A percentile compares a stretch with the other conserved stretches of the same genome.
Conservation (phyloP, 2,888 invertebrate genomes). For the Ennomos erosarius region DNA sequence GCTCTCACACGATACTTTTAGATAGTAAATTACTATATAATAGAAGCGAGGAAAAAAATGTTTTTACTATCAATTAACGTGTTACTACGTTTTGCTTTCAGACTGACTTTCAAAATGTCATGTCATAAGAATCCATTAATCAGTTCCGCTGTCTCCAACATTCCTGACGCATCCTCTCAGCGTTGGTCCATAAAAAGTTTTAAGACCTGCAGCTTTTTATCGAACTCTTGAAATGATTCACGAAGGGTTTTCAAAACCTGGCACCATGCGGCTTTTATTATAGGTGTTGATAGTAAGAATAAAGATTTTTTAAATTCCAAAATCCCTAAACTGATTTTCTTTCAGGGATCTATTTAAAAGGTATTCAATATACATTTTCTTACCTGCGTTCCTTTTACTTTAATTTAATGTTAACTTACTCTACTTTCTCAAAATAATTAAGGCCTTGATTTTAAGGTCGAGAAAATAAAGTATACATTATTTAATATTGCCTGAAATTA, state of each 20-base stretch:
- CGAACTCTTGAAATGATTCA: slow-evolving; percentile 22
- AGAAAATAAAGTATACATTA: no score
- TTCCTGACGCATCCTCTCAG: slow-evolving; percentile 44
- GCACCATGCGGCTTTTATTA: background rate
- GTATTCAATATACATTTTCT: no score
- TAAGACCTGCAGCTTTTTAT: slow-evolving; percentile 16
- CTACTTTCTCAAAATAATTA: no score
- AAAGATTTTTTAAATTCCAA: no score
- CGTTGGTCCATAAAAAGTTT: slow-evolving; percentile 40
- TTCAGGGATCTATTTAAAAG: no score
- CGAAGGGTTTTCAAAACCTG: slow-evolving; percentile 11
- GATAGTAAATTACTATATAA: no score
- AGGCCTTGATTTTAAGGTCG: background rate
- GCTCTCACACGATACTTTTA: no score
- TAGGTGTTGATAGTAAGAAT: slow-evolving; percentile 8
- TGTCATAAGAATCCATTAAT: slow-evolving; percentile 24
- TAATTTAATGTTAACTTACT: no score
- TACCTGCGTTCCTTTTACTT: no score
- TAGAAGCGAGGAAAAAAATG: no score
- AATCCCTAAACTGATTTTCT: no score
- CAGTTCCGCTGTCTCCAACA: slow-evolving; percentile 29
- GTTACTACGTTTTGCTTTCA: slow-evolving; percentile 18
- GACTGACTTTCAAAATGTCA: slow-evolving; percentile 16
- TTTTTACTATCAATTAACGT: background rate
- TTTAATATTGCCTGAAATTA: no score